phyloP scores from a whole-genome alignment of 2,797 vertebrate genomes.

The Picus viridis region DNA sequence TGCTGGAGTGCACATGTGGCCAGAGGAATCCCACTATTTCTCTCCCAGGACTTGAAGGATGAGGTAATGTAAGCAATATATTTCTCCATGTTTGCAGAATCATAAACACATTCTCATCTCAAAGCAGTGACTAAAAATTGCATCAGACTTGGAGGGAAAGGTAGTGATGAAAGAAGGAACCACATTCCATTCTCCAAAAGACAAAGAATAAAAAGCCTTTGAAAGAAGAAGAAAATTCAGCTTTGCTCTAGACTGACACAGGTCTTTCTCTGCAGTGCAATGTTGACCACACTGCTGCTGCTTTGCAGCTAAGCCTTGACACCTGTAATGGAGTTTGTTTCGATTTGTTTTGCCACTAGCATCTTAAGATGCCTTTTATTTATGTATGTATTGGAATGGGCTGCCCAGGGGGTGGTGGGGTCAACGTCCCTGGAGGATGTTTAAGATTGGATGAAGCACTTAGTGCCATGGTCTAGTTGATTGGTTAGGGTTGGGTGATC shows the following conservation, averaged over 20 bases:
- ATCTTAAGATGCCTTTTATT: background rate
- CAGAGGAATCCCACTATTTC: background rate
- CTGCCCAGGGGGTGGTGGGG: no score
- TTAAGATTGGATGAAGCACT: no score
- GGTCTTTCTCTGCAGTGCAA: background rate
- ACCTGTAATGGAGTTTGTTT: background rate
- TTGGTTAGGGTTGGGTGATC: no score
- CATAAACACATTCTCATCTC: background rate
- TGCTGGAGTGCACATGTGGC: background rate
- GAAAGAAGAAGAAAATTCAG: slow-evolving; percentile 28
- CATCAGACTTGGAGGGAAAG: background rate
- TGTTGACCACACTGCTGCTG: background rate
- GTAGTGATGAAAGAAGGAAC: slow-evolving; percentile 43
- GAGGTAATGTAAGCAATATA: background rate
- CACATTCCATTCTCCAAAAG: background rate
- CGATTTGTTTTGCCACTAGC: background rate
- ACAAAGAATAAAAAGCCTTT: slow-evolving; percentile 43
- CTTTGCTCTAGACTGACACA: background rate
- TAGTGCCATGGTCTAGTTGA: no score
- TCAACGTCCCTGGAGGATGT: no score
- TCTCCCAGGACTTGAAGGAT: background rate
- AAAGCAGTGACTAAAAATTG: slow-evolving; percentile 31
- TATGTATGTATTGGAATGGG: no score
- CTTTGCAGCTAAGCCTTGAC: background rate
- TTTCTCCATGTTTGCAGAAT: slow-evolving; percentile 23